Percentiles rank a stretch among this genome's conserved stretches.
phyloP scores from a whole-genome alignment of 2,888 invertebrate species.

The Trachelus iudaicus region DNA sequence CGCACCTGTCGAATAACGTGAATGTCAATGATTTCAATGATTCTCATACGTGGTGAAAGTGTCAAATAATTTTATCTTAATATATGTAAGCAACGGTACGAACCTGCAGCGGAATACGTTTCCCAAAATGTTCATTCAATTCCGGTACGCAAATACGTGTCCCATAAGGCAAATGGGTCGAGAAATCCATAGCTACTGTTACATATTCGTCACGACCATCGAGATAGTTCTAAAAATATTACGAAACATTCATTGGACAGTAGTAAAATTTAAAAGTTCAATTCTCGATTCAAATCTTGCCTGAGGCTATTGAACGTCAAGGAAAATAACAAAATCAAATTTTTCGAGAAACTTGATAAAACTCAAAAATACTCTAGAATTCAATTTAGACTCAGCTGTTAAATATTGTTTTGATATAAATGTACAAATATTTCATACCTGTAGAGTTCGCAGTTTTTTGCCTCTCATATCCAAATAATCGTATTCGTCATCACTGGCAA shows the following conservation, averaged over 20 bases:
- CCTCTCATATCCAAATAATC: constrained; percentile 65
- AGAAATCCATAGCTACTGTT: constrained; percentile 66
- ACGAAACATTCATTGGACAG: too few relatives aligned
- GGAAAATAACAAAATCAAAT: too few relatives aligned
- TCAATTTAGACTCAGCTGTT: too few relatives aligned
- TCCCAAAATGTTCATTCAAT: constrained; percentile 67
- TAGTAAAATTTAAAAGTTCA: too few relatives aligned
- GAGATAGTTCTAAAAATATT: constrained; percentile 65
- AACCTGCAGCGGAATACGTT: constrained; percentile 64
- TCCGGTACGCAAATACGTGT: constrained; percentile 67
- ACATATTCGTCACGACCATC: constrained; percentile 67
- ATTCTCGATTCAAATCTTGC: too few relatives aligned
- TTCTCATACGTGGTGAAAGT: too few relatives aligned
- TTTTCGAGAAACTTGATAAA: background rate
- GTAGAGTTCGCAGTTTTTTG: constrained; percentile 65
- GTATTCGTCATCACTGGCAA: constrained; percentile 60
- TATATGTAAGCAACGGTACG: background rate
- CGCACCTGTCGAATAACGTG: constrained; percentile 50
- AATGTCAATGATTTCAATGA: too few relatives aligned
- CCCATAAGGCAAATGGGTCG: constrained; percentile 62
- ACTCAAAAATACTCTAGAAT: background rate
- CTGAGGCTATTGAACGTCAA: too few relatives aligned
- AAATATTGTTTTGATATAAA: background rate
- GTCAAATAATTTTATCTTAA: too few relatives aligned
- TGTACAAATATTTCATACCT: constrained; percentile 55